These are phyloP conservation scores for Drosophila rhopaloa DNA, from an alignment of 1,140 invertebrate genomes.

Conservation along the genomic window DNA sequence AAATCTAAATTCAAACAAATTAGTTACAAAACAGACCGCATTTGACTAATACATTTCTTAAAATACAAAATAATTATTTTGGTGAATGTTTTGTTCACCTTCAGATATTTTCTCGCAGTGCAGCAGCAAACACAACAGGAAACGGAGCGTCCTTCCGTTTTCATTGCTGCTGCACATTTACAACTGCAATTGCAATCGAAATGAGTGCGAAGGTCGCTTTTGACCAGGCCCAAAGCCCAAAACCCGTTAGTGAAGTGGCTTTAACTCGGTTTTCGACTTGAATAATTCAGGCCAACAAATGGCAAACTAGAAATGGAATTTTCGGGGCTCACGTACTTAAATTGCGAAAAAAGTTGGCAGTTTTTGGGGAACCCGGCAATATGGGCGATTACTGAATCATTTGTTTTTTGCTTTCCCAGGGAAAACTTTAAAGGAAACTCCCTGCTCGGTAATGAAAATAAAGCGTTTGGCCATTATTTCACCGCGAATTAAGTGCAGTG, in stretches of 20 bases:
- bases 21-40: too few relatives aligned
- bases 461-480: conserved; percentile 17
- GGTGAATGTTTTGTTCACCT: not conserved
- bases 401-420: conserved; percentile 6
- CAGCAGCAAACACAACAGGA: conserved; percentile 36
- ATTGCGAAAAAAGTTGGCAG: not conserved
- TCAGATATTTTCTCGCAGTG: conserved; percentile 22
- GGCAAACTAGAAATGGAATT: not conserved
- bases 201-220: conserved; percentile 27
- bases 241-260: conserved; percentile 10
- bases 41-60: too few relatives aligned
- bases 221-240: conserved; percentile 7
- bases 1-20: too few relatives aligned
- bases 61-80: too few relatives aligned
- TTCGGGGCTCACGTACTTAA: not conserved
- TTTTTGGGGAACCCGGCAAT: not conserved
- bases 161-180: conserved; percentile 13
- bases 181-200: conserved; percentile 45
- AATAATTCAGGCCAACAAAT: conserved; percentile 4
- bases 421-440: not conserved
- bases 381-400: conserved; percentile 1
- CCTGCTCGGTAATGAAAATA: conserved; percentile 13
- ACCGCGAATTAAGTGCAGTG: conserved; percentile 15
- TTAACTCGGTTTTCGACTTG: conserved; percentile 5
- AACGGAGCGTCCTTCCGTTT: conserved; percentile 20